Evolutionary conservation across 2,888 invertebrate species (phyloP).

Genomic region (Campopleginae sp.): DNA sequence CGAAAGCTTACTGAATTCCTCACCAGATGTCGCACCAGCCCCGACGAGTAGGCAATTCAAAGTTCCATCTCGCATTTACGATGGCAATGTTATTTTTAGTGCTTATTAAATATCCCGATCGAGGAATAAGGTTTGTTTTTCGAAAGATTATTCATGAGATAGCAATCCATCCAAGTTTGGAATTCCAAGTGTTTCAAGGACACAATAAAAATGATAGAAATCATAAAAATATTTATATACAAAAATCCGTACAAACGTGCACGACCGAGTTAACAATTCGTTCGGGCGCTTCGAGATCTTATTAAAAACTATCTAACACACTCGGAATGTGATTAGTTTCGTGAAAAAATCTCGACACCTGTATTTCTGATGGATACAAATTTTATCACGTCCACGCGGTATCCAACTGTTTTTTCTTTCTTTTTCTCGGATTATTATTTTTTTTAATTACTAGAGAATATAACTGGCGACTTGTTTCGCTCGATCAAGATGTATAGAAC

Average conservation of each 20-base stretch:
- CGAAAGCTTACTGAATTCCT: neutral
- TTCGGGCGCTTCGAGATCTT: constrained; percentile 21
- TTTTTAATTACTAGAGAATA: constrained; percentile 43
- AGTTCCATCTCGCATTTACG: neutral
- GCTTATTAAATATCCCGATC: neutral
- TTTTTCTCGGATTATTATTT: constrained; percentile 10
- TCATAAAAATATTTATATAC: neutral
- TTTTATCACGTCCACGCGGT: neutral
- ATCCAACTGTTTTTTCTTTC: too few relatives aligned
- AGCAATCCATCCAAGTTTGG: constrained; percentile 15
- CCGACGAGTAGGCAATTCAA: neutral
- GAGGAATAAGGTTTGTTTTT: neutral
- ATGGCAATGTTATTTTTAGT: constrained; percentile 5
- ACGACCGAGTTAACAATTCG: constrained; percentile 49
- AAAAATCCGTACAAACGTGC: constrained; percentile 10
- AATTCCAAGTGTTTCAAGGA: constrained; percentile 41
- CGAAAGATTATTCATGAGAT: constrained; percentile 21
- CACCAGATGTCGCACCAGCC: neutral
- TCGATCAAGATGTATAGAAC: constrained; percentile 50
- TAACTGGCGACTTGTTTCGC: constrained; percentile 58
- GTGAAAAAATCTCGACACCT: constrained; percentile 54
- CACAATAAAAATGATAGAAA: constrained; percentile 16
- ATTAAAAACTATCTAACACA: constrained; percentile 10
- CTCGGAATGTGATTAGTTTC: constrained; percentile 38
- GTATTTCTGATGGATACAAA: constrained; percentile 32